Base-by-base conservation (phyloP, 2,113 vertebrate species). In the Psittacus erithacus region DNA sequence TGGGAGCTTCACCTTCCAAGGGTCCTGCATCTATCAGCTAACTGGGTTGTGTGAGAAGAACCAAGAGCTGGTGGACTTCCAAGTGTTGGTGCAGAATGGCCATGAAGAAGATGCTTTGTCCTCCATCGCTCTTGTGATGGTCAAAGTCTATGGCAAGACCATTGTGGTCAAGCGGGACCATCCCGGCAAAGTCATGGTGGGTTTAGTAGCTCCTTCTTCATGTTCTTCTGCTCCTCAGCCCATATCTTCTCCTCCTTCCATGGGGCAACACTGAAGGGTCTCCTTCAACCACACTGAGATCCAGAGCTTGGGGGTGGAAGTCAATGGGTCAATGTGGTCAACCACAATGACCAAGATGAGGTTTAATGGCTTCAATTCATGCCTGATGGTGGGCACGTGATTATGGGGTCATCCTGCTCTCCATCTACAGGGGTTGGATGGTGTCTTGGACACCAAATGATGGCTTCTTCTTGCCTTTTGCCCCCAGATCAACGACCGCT, bases 11-110 rank as follows among this genome's bases (percentile, higher is more conserved):
- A 77, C 97, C 86, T 98, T 98, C 95, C 98, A 98, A 46, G 98
- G 98, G 5, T 95, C 97, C 1, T 98, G 98, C 38, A 15, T 97
- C 14, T 99, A 98, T 82, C 92, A 97, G 80, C 69, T 99, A 17
- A 91, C 90, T 1, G 96, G 89, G 0, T 81, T 98, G 39, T 98
- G 98, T 63, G 9, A 93, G 6, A 55, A 67, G 4, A 71, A 2
- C 8, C 91, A 59, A 7, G 31, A 10, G 2, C 95, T 98, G 43
- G 92, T 90, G 6, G 90, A 95, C 17, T 99, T 99, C 95, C 96
- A 97, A 8, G 97, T 99, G 71, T 86, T 97, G 17, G 96, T 98
- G 16, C 95, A 94, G 86, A 99, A 98, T 1, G 94, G 96, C 10
- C 96, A 63, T 38, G 78, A 43, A 17, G 94, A 97, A 7, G 94